Conservation (phyloP, 2,113 vertebrate species). For the Mesitornis unicolor region DNA sequence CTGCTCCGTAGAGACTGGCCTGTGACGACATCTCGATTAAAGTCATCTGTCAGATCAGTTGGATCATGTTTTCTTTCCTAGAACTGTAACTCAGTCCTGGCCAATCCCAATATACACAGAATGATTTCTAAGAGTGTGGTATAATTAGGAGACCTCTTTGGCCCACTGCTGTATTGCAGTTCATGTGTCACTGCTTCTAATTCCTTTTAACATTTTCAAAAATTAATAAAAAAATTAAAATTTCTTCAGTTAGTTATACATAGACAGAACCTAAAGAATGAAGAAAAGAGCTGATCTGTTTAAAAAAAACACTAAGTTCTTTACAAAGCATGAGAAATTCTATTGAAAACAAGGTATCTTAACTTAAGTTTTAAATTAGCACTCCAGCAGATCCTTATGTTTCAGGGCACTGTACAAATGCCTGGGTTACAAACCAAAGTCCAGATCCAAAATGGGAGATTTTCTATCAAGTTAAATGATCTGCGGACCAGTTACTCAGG, state of each 20-base stretch:
- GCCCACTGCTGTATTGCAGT: not conserved
- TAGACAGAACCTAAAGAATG: not conserved
- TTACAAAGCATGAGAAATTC: not conserved
- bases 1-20: not conserved
- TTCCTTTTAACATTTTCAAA: not conserved
- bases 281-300: not conserved
- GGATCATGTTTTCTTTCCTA: not conserved
- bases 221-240: not conserved
- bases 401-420: not conserved
- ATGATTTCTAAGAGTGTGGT: not conserved
- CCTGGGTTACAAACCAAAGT: not conserved
- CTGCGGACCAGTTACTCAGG: not conserved
- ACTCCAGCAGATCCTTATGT: not conserved
- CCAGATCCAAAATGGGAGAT: not conserved
- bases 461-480: not conserved
- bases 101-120: not conserved
- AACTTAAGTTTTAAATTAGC: not conserved
- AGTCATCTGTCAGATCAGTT: not conserved
- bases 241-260: not conserved
- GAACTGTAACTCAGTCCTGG: not conserved
- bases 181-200: not conserved
- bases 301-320: not conserved
- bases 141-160: not conserved
- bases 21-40: not conserved
- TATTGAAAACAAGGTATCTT: not conserved